Base-by-base conservation (phyloP, 1,140 invertebrate species). In the Drosophila nigrodunni region DNA sequence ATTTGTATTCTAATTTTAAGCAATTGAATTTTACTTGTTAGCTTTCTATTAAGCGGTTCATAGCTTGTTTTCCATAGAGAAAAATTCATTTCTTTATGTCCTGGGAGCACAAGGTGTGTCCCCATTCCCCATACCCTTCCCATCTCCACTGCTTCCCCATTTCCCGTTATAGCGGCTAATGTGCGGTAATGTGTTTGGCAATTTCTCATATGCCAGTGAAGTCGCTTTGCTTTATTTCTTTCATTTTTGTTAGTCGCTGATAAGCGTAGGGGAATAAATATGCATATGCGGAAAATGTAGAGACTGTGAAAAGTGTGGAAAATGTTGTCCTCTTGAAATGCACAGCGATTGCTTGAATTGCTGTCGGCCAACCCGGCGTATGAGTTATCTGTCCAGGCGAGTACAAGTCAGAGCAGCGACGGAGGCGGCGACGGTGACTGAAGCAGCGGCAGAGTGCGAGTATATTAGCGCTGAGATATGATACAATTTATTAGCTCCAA, bases 401-500 rank as follows among this genome's bases (percentile, higher is more conserved):
- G 11, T 13, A 25, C 25, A 30, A 30, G 25, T 30, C 25, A 30
- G 25, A 6, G 25, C 6, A 2, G 25, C 3, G 4, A 30, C 4
- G 25, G 25, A 0, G 25, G 4, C 6, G 18, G 18, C 18, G 18
- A 21, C 18, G 18, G 18, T 2, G 18, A 21, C 18, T 21, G 18
- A 21, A 21, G 18, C 18, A 21, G 18, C 18, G 18, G 18, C 25
- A 30, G 25, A 30, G 25, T 30, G 25, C 52, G 59, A 67, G 68
- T 68, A 73, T 77, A 78, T 78, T 78, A 78, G 73, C 73, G 49
- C 72, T 44, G 59, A 85, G 85, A 89, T 89, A 89, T 72, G 85
- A 90, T 85, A 73, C 85, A 89, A 89, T 89, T 90, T 89, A 89
- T 89, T 89, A 89, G 85, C 81, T 34, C 74, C 71, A 81, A 89